phyloP scores from a whole-genome alignment of 2,797 vertebrate species.

The Sternarchorhynchus goeldii region DNA sequence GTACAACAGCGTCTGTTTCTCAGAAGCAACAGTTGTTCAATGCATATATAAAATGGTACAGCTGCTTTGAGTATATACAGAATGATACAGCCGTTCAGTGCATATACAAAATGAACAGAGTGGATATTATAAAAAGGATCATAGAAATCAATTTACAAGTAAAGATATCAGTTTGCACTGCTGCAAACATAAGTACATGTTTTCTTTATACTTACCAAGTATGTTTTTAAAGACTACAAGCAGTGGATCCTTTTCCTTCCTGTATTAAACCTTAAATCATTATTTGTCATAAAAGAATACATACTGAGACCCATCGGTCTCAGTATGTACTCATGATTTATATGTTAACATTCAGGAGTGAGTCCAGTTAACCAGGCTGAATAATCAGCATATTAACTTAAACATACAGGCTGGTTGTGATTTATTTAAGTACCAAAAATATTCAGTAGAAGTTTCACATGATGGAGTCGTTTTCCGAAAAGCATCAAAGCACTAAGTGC shows the following conservation, averaged over 20 bases:
- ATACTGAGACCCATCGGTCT: constrained; percentile 5
- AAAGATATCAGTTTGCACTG: not conserved
- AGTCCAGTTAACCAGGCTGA: constrained; percentile 11
- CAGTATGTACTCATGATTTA: not conserved
- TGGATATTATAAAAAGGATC: not conserved
- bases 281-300: not conserved
- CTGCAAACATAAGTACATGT: not conserved
- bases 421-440: not conserved
- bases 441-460: constrained; percentile 7
- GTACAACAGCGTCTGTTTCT: not conserved
- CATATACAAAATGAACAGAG: not conserved
- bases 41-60: no score
- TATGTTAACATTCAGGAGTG: constrained; percentile 6
- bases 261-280: not conserved
- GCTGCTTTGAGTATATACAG: not conserved
- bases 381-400: not conserved
- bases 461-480: not conserved
- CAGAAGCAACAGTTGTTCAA: not conserved
- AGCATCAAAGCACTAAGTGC: not conserved
- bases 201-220: not conserved
- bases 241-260: not conserved
- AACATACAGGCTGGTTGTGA: not conserved
- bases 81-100: not conserved
- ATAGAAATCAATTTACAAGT: no score
- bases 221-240: not conserved